Evolutionary conservation across 23 tunicate genomes (phyloP).

Genomic region (Clavelina lepadiformis): DNA sequence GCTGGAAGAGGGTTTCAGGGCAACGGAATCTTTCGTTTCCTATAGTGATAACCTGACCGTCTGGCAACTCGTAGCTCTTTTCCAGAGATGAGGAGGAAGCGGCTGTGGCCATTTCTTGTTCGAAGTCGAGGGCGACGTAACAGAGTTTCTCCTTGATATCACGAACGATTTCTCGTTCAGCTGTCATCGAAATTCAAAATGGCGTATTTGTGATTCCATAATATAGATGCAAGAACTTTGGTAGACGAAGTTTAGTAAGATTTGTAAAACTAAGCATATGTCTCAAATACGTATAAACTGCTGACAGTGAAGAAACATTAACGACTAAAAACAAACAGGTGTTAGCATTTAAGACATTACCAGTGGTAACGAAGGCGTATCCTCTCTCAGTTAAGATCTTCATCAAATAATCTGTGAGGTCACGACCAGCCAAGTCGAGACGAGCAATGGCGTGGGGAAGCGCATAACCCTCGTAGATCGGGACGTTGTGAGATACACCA

Average conservation of each 20-base stretch:
- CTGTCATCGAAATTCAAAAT: no score
- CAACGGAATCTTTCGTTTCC: conserved; percentile 87
- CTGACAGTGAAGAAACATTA: no score
- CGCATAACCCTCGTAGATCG: conserved; percentile 98
- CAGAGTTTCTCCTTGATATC: conserved; percentile 97
- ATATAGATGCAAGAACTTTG: no score
- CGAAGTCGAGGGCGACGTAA: conserved; percentile 98
- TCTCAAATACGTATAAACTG: no score
- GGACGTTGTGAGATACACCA: conserved; percentile 98
- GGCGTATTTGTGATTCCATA: no score
- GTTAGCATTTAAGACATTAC: no score
- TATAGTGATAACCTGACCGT: conserved; percentile 95
- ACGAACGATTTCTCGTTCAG: conserved; percentile 98
- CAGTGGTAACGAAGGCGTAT: conserved; percentile 90
- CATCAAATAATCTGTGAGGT: conserved; percentile 94
- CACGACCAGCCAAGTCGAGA: conserved; percentile 96
- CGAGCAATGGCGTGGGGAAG: conserved; percentile 98
- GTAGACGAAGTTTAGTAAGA: neutral
- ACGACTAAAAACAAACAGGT: no score
- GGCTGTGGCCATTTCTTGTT: conserved; percentile 98
- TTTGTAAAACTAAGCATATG: no score
- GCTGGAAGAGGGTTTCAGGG: conserved; percentile 85
- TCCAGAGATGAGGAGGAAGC: conserved; percentile 90
- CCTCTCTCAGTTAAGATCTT: conserved; percentile 96
- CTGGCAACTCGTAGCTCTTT: conserved; percentile 95